phyloP scores from a whole-genome alignment of 2,888 invertebrate genomes.

The Sinhomidia bicolor region DNA sequence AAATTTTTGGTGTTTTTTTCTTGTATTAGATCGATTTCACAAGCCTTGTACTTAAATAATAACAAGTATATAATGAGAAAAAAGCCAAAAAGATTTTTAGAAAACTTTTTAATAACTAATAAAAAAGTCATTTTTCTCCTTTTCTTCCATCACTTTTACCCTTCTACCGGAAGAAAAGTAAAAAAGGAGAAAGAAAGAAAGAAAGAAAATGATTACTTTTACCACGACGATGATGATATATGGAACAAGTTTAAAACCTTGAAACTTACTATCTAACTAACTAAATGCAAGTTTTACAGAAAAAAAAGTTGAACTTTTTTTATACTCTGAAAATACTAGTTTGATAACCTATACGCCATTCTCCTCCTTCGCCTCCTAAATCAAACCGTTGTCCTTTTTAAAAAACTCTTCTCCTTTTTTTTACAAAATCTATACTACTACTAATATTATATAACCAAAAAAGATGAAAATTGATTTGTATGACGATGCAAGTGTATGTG shows the following conservation, averaged over 20 bases:
- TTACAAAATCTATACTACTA: no score
- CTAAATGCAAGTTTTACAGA: background rate
- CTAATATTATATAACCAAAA: background rate
- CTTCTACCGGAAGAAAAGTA: background rate
- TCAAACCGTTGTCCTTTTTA: no score
- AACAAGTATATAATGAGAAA: no score
- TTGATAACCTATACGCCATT: no score
- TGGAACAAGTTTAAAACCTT: conserved; percentile 6
- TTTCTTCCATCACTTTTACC: background rate
- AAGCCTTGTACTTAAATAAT: background rate
- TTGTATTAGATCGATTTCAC: background rate
- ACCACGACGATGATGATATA: background rate
- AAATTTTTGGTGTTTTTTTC: no score
- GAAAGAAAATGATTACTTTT: background rate
- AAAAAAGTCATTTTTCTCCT: background rate
- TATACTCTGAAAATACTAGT: background rate
- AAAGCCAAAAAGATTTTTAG: background rate
- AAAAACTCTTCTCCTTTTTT: no score
- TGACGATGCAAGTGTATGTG: conserved; percentile 5
- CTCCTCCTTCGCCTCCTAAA: no score
- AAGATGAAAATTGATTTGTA: conserved; percentile 34
- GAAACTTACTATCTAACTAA: no score
- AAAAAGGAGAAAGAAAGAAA: background rate
- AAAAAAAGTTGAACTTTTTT: background rate
- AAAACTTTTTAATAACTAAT: conserved; percentile 11